phyloP scores from a whole-genome alignment of 2,888 invertebrate species.

The Microdon myrmicae region DNA sequence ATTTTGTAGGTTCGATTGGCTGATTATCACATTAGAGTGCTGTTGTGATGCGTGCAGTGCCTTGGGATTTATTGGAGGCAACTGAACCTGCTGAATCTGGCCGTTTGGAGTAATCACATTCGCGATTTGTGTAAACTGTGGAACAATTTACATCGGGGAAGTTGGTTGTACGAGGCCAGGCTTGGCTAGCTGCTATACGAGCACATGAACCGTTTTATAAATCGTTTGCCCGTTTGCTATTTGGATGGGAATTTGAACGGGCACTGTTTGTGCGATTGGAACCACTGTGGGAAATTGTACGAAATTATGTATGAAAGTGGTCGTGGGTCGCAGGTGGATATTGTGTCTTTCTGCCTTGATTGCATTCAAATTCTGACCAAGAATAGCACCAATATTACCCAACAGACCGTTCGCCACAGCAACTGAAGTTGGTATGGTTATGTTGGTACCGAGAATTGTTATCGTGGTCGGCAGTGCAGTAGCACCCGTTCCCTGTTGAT shows the following conservation, averaged over 20 bases:
- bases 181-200: slow-evolving; percentile 79
- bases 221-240: slow-evolving; percentile 91
- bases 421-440: too few relatives aligned
- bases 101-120: slow-evolving; percentile 84
- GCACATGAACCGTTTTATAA: slow-evolving; percentile 91
- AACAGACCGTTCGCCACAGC: slow-evolving; percentile 64
- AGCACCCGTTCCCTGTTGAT: slow-evolving; percentile 49
- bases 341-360: slow-evolving; percentile 70
- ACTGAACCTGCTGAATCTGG: slow-evolving; percentile 85
- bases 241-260: too few relatives aligned
- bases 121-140: slow-evolving; percentile 79
- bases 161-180: slow-evolving; percentile 70
- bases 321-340: slow-evolving; percentile 74
- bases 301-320: too few relatives aligned
- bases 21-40: slow-evolving; percentile 54
- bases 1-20: slow-evolving; percentile 43
- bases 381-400: slow-evolving; percentile 58
- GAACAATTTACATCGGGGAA: slow-evolving; percentile 75
- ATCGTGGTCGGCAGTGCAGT: slow-evolving; percentile 59
- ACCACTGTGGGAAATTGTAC: too few relatives aligned
- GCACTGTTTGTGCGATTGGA: slow-evolving; percentile 78
- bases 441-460: slow-evolving; percentile 65
- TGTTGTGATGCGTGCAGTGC: slow-evolving; percentile 55
- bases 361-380: slow-evolving; percentile 48
- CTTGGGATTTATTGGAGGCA: slow-evolving; percentile 70